These are phyloP conservation scores for Palaemon carinicauda DNA, from an alignment of 1,140 invertebrate species.

Conservation along the genomic window DNA sequence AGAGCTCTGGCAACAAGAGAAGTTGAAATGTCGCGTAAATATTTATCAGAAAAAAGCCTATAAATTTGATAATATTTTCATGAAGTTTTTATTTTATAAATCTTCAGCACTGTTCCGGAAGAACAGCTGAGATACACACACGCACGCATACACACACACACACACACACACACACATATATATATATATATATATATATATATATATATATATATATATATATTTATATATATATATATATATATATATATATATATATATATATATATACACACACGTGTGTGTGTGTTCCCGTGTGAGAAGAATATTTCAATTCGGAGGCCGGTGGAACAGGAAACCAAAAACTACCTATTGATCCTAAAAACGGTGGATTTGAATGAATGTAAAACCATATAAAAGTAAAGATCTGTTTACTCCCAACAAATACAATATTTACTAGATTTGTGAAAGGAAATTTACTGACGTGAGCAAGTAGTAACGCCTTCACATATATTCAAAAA, in stretches of 20 bases:
- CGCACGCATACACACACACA: slow-evolving; percentile 10
- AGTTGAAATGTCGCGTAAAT: neutral
- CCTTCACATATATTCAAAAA: no score
- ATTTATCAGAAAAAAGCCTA: no score
- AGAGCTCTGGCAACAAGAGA: neutral
- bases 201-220: slow-evolving; percentile 30
- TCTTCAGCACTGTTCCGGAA: no score
- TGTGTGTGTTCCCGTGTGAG: no score
- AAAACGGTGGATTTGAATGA: neutral
- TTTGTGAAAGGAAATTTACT: no score
- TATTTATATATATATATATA: slow-evolving; percentile 20
- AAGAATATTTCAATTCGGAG: no score
- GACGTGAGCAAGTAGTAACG: no score
- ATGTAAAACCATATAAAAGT: neutral
- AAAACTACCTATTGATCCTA: no score
- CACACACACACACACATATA: slow-evolving; percentile 12
- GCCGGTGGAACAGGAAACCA: no score
- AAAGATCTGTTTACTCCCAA: no score
- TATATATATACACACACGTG: neutral
- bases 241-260: slow-evolving; percentile 39
- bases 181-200: slow-evolving; percentile 22
- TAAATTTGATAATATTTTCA: neutral
- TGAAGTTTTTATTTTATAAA: no score
- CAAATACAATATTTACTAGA: no score
- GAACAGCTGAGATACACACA: neutral